phyloP scores from a whole-genome alignment of 2,888 invertebrate genomes.

The Acleris holmiana region DNA sequence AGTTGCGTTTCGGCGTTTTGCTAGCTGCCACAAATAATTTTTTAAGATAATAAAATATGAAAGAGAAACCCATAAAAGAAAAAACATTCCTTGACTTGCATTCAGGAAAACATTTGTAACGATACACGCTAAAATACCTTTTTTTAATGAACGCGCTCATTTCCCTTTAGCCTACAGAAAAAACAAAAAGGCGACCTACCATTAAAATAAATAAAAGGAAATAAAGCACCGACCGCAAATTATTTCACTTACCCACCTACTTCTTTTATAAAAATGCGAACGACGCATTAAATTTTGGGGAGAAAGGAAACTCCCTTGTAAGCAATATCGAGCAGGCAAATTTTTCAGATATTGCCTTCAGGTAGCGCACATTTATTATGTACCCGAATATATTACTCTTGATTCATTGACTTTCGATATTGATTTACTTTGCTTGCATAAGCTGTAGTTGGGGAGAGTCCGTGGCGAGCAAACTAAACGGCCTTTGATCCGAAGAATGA shows the following conservation, averaged over 20 bases:
- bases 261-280: slow-evolving; percentile 84
- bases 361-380: slow-evolving; percentile 85
- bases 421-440: slow-evolving; percentile 84
- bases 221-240: slow-evolving; percentile 82
- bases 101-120: slow-evolving; percentile 57
- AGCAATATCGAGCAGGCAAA: slow-evolving; percentile 85
- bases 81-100: slow-evolving; percentile 5
- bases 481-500: slow-evolving; percentile 68
- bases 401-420: slow-evolving; percentile 85
- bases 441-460: slow-evolving; percentile 75
- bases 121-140: slow-evolving; percentile 66
- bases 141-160: slow-evolving; percentile 63
- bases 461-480: slow-evolving; percentile 59
- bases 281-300: slow-evolving; percentile 85
- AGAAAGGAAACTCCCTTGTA: slow-evolving; percentile 84
- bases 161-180: slow-evolving; percentile 68
- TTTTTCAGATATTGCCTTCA: slow-evolving; percentile 85
- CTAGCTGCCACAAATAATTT: slow-evolving; percentile 27
- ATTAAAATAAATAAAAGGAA: slow-evolving; percentile 84
- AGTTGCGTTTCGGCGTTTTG: slow-evolving; percentile 63
- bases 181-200: slow-evolving; percentile 79
- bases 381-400: slow-evolving; percentile 85
- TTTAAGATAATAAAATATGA: slow-evolving; percentile 9
- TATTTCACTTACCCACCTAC: slow-evolving; percentile 82
- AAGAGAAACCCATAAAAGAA: not conserved